Conservation (phyloP, 1,140 invertebrate genomes). For the Phymastichus coffea region DNA sequence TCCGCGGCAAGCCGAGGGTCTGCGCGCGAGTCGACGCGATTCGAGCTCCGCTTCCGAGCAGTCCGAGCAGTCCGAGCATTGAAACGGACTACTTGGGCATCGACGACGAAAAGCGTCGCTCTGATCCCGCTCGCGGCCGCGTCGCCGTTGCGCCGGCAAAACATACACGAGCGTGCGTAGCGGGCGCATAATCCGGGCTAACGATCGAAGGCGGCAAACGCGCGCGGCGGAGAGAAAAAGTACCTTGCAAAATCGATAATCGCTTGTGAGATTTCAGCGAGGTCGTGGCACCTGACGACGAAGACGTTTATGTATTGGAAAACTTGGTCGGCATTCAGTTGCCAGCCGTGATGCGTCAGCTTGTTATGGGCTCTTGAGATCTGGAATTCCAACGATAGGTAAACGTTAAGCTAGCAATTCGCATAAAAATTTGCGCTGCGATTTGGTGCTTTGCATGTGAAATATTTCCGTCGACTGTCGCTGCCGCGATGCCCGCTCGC, state of each 20-base stretch:
- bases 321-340: slow-evolving; percentile 73
- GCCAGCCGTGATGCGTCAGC: slow-evolving; percentile 62
- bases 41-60: too few relatives aligned
- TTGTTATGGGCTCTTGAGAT: slow-evolving; percentile 49
- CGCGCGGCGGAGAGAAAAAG: too few relatives aligned
- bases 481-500: background rate
- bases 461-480: background rate
- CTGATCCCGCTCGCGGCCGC: too few relatives aligned
- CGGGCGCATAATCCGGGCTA: too few relatives aligned
- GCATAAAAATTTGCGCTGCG: slow-evolving; percentile 25
- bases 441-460: slow-evolving; percentile 21
- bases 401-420: slow-evolving; percentile 8
- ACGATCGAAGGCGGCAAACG: too few relatives aligned
- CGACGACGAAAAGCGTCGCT: too few relatives aligned
- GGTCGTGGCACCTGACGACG: slow-evolving; percentile 78
- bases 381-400: slow-evolving; percentile 28
- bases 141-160: too few relatives aligned
- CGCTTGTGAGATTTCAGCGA: slow-evolving; percentile 79
- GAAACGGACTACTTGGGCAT: too few relatives aligned
- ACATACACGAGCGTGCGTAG: too few relatives aligned
- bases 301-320: slow-evolving; percentile 86
- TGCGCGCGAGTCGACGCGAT: too few relatives aligned
- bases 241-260: slow-evolving; percentile 76
- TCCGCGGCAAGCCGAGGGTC: too few relatives aligned
- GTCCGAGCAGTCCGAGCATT: too few relatives aligned